A percentile compares a stretch with the other conserved stretches of the same genome.
These are phyloP conservation scores for Aldabrachelys gigantea DNA, from an alignment of 2,113 vertebrate species.

Conservation along the genomic window DNA sequence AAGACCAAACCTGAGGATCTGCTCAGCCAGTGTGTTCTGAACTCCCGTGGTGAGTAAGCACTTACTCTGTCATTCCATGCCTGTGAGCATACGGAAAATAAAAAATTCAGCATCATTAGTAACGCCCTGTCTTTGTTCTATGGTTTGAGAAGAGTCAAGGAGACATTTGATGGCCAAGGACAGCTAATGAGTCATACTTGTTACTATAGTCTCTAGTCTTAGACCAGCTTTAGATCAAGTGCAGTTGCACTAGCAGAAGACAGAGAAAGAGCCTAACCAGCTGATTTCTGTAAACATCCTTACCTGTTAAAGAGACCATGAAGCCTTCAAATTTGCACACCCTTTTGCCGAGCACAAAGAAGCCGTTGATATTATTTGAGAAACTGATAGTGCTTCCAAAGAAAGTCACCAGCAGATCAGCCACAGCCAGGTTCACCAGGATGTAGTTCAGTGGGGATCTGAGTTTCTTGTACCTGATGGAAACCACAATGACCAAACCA, in stretches of 20 bases:
- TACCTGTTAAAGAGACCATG: constrained; percentile 78
- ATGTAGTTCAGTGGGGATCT: constrained; percentile 71
- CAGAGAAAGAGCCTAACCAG: rapidly evolving
- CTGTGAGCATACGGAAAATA: rapidly evolving
- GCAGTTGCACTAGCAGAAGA: rapidly evolving
- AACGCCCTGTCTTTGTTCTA: rapidly evolving
- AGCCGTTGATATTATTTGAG: constrained; percentile 70
- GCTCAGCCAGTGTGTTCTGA: background rate
- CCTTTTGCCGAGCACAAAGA: constrained; percentile 23
- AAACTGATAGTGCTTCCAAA: constrained; percentile 74
- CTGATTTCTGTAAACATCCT: rapidly evolving
- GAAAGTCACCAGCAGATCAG: constrained; percentile 72
- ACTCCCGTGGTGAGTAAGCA: background rate
- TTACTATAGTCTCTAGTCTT: background rate
- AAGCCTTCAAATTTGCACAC: constrained; percentile 75
- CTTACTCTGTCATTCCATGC: background rate
- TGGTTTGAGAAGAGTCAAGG: rapidly evolving
- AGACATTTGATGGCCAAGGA: rapidly evolving
- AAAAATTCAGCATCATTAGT: rapidly evolving
- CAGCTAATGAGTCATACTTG: background rate
- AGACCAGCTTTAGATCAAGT: background rate
- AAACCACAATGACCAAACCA: constrained; percentile 57
- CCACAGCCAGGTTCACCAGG: constrained; percentile 72
- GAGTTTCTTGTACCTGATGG: constrained; percentile 58
- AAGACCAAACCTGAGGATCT: background rate